phyloP scores from a whole-genome alignment of 2,113 vertebrate genomes.

The Pedionomus torquatus region DNA sequence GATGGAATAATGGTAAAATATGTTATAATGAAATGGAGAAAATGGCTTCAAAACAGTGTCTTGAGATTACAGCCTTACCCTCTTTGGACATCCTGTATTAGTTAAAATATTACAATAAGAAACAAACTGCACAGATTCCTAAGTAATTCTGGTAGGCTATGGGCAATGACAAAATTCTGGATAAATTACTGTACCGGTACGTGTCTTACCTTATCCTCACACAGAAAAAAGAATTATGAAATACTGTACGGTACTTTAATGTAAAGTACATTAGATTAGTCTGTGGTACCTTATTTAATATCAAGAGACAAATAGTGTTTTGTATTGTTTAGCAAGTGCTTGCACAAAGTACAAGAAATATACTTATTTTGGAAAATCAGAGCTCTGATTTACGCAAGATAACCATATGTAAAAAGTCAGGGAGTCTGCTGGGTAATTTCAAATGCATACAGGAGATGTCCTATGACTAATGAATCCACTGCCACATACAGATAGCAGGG shows the following conservation, averaged over 20 bases:
- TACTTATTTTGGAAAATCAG: not conserved
- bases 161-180: not conserved
- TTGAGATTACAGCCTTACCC: not conserved
- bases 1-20: not conserved
- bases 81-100: not conserved
- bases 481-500: not conserved
- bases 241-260: not conserved
- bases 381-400: not conserved
- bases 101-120: not conserved
- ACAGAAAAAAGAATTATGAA: not conserved
- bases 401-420: not conserved
- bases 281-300: not conserved
- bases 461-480: not conserved
- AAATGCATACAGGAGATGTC: not conserved
- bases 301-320: not conserved
- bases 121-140: not conserved
- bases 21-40: not conserved
- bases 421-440: not conserved
- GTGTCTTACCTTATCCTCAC: not conserved
- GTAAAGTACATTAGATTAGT: not conserved
- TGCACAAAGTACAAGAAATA: not conserved
- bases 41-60: not conserved
- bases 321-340: not conserved
- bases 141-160: not conserved
- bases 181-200: not conserved